These are phyloP conservation scores for Lypha dubia DNA, from an alignment of 2,888 invertebrate species.

Conservation along the genomic window DNA sequence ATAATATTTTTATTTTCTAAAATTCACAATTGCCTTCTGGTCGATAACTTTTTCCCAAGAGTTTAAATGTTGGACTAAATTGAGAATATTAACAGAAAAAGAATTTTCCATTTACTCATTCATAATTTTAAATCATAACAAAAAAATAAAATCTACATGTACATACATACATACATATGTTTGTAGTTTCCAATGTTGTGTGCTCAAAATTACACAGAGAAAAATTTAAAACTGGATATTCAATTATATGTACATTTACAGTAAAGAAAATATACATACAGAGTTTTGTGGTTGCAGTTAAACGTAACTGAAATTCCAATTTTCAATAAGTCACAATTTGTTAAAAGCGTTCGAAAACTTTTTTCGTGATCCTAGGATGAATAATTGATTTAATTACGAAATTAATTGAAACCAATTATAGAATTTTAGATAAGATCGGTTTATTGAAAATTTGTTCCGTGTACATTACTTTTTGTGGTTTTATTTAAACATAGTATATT, in stretches of 20 bases:
- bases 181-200: slow-evolving; percentile 35
- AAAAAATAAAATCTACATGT: not conserved
- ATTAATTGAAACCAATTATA: too few species aligned
- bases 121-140: slow-evolving; percentile 55
- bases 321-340: too few species aligned
- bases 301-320: too few species aligned
- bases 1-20: slow-evolving; percentile 23
- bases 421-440: too few species aligned
- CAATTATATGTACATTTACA: too few species aligned
- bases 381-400: too few species aligned
- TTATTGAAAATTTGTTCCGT: not conserved
- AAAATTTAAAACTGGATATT: too few species aligned
- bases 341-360: too few species aligned
- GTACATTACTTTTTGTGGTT: not conserved
- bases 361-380: too few species aligned
- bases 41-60: slow-evolving; percentile 59
- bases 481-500: not conserved
- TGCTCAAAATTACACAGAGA: slow-evolving; percentile 20
- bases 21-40: slow-evolving; percentile 32
- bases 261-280: too few species aligned
- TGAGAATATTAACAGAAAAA: slow-evolving; percentile 60
- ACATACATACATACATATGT: slow-evolving; percentile 8
- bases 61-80: slow-evolving; percentile 61
- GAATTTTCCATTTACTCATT: slow-evolving; percentile 63
- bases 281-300: too few species aligned